Evolutionary conservation across 2,888 invertebrate genomes (phyloP).

Genomic region (Erebia ligea): DNA sequence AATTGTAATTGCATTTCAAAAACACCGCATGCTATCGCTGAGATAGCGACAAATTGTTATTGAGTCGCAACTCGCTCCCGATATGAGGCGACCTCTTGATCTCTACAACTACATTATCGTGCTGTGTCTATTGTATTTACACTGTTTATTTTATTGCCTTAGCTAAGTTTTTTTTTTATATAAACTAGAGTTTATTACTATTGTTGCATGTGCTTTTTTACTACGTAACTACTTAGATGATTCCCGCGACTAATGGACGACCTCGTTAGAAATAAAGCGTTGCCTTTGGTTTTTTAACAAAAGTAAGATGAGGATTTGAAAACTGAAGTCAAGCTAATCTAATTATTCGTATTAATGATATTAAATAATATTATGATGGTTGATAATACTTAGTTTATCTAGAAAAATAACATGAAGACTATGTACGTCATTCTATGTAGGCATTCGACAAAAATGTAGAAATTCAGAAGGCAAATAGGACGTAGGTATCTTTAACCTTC

Average conservation of each 20-base stretch:
- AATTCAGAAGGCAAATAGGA: no score
- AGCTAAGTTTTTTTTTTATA: not conserved
- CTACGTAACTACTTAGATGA: not conserved
- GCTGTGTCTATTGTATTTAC: not conserved
- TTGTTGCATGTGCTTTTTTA: not conserved
- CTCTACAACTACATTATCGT: constrained; percentile 37
- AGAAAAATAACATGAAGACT: no score
- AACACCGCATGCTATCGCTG: constrained; percentile 33
- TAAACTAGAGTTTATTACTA: not conserved
- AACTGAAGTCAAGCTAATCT: no score
- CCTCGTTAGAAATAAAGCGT: not conserved
- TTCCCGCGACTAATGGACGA: not conserved
- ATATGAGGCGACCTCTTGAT: constrained; percentile 38
- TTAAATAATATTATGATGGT: no score
- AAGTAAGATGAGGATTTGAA: not conserved
- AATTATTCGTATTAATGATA: no score
- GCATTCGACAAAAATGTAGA: no score
- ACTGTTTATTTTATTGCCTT: not conserved
- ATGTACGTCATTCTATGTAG: no score
- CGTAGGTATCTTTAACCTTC: not conserved
- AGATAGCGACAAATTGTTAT: constrained; percentile 45
- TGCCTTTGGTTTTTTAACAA: not conserved
- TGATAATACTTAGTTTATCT: no score
- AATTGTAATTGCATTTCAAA: constrained; percentile 32
- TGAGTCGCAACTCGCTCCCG: constrained; percentile 30